Evolutionary conservation across 1,140 invertebrate genomes (phyloP).

Genomic region (Fopius arisanus): DNA sequence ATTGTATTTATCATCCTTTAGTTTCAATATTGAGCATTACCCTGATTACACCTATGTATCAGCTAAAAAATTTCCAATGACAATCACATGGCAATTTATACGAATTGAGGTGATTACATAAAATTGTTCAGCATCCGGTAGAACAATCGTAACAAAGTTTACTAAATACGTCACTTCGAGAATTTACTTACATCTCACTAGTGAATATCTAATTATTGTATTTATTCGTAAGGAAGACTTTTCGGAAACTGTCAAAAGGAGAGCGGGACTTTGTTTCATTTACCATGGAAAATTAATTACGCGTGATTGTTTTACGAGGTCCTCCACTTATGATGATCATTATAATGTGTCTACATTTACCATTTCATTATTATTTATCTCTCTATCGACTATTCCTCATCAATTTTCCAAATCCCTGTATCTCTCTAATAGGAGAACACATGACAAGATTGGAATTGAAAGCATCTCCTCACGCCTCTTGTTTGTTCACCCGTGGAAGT

Average conservation of each 20-base stretch:
- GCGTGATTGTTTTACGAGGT: background rate
- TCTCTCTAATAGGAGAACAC: background rate
- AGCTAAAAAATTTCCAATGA: background rate
- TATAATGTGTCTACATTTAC: background rate
- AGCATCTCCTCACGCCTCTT: background rate
- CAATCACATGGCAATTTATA: background rate
- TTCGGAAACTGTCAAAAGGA: slow-evolving; percentile 16
- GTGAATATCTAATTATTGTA: slow-evolving; percentile 33
- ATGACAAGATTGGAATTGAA: background rate
- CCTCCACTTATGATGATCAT: background rate
- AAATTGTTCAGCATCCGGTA: background rate
- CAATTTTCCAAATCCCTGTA: background rate
- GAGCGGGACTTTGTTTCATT: background rate
- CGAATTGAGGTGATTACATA: background rate
- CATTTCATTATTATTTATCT: background rate
- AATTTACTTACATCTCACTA: background rate
- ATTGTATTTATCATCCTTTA: background rate
- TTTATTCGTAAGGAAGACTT: slow-evolving; percentile 34
- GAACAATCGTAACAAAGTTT: slow-evolving; percentile 2
- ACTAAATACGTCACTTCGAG: background rate
- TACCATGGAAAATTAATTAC: slow-evolving; percentile 10
- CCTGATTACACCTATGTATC: slow-evolving; percentile 13
- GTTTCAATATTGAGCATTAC: slow-evolving; percentile 9
- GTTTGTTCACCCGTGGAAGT: background rate
- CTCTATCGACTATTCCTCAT: background rate